Percentiles rank a stretch among this genome's conserved stretches.
phyloP scores from a whole-genome alignment of 2,113 vertebrate genomes.

The Myiozetetes cayanensis region DNA sequence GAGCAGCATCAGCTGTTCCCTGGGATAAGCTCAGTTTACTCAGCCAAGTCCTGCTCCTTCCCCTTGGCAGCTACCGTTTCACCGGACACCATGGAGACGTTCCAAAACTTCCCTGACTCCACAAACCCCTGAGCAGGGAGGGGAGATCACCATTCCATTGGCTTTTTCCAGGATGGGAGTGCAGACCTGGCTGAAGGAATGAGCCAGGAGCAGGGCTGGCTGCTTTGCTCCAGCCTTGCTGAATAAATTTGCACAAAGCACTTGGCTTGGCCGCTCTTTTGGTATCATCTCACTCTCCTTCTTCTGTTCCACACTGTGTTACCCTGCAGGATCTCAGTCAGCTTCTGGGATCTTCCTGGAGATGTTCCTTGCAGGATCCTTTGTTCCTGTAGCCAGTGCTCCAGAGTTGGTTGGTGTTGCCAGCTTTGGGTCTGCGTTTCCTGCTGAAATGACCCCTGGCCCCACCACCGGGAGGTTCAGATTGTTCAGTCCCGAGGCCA shows the following conservation, averaged over 20 bases:
- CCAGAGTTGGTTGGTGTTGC: neutral
- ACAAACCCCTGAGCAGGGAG: neutral
- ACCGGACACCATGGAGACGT: neutral
- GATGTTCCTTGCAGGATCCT: neutral
- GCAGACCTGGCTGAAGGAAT: neutral
- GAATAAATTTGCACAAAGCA: neutral
- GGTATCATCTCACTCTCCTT: neutral
- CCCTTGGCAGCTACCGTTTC: neutral
- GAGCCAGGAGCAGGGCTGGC: neutral
- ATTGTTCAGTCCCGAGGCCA: neutral
- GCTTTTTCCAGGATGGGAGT: neutral
- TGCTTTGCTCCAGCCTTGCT: accelerated
- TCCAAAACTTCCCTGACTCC: neutral
- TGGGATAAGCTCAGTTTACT: neutral
- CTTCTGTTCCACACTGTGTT: neutral
- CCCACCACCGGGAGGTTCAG: neutral
- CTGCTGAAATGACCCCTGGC: neutral
- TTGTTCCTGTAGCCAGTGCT: neutral
- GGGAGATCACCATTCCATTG: neutral
- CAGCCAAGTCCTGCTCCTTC: neutral
- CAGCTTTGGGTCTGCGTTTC: neutral
- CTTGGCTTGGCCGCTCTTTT: neutral
- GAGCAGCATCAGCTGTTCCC: neutral
- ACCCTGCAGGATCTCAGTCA: neutral
- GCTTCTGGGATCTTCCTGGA: neutral